phyloP scores from a whole-genome alignment of 1,140 invertebrate species.

The Pseudomyrmex sp. region DNA sequence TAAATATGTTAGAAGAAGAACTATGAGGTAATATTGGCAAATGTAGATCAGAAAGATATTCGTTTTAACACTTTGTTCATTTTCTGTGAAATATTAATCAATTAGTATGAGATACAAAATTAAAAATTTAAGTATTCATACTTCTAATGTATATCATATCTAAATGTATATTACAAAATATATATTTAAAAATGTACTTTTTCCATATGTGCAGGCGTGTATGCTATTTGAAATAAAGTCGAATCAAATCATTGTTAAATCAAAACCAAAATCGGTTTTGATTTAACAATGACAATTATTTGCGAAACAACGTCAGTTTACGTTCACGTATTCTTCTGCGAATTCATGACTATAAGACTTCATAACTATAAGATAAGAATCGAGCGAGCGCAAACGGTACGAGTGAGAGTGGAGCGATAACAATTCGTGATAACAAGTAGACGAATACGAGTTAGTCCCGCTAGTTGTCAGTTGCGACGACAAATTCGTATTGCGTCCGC shows the following conservation, averaged over 20 bases:
- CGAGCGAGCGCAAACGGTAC: neutral
- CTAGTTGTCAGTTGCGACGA: conserved; percentile 16
- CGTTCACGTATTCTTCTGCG: neutral
- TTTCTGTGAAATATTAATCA: neutral
- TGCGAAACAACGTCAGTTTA: no score
- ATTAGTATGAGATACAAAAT: neutral
- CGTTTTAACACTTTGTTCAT: neutral
- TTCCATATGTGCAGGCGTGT: no score
- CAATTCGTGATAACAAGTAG: conserved; percentile 27
- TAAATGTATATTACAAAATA: no score
- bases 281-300: neutral
- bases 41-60: neutral
- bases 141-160: no score
- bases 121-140: no score
- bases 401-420: neutral
- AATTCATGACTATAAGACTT: neutral
- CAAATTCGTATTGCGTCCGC: neutral
- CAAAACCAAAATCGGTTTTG: no score
- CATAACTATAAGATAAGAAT: conserved; percentile 11
- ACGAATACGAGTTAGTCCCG: conserved; percentile 4
- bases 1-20: conserved; percentile 25
- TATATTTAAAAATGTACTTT: no score
- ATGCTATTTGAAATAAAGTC: no score
- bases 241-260: no score
- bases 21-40: conserved; percentile 24